Evolutionary conservation across 2,797 vertebrate genomes (phyloP).

Genomic region (Amblyopsis hoosieri): DNA sequence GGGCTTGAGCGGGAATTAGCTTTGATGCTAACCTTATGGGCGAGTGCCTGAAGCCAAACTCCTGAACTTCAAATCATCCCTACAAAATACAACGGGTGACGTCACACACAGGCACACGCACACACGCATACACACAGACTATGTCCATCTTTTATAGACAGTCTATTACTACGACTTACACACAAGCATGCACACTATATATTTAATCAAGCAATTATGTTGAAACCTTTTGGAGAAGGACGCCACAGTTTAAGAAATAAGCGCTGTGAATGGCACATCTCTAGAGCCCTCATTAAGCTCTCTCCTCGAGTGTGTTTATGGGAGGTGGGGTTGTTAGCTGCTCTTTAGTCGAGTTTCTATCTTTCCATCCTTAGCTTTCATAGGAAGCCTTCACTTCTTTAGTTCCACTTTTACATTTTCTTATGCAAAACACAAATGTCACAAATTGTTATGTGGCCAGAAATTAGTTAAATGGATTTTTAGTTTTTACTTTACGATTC

Average conservation of each 20-base stretch:
- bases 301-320: too few species aligned
- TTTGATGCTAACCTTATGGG: too few species aligned
- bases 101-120: neutral
- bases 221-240: neutral
- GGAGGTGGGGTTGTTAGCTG: too few species aligned
- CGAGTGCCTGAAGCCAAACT: too few species aligned
- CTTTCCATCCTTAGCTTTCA: constrained; percentile 15
- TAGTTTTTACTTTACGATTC: constrained; percentile 12
- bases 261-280: neutral
- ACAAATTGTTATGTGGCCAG: constrained; percentile 18
- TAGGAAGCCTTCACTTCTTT: constrained; percentile 24
- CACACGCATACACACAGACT: neutral
- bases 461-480: constrained; percentile 6
- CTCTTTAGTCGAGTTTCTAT: constrained; percentile 14
- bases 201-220: constrained; percentile 17
- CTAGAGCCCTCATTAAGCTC: too few species aligned
- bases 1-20: too few species aligned
- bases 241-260: neutral
- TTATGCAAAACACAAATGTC: constrained; percentile 17
- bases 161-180: neutral
- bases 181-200: constrained; percentile 20
- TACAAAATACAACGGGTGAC: too few species aligned
- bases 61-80: too few species aligned
- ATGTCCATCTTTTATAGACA: too few species aligned
- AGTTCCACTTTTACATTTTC: neutral